phyloP scores from a whole-genome alignment of 2,888 invertebrate genomes.

The Oscheius sp. region DNA sequence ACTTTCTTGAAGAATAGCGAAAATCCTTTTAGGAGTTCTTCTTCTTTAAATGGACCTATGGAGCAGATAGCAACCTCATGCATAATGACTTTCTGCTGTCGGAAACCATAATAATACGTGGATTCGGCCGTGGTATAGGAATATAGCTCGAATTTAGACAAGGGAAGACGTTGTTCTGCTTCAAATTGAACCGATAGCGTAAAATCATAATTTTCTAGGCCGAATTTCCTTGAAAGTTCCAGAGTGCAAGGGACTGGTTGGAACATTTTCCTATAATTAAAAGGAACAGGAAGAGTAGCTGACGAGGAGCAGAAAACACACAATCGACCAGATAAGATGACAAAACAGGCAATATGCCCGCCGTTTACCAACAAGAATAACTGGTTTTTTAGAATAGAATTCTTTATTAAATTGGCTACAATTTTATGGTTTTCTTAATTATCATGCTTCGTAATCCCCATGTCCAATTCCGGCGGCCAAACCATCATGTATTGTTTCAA shows the following conservation, averaged over 20 bases:
- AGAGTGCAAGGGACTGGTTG: background rate
- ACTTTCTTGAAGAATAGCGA: background rate
- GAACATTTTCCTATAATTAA: background rate
- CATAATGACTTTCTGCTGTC: background rate
- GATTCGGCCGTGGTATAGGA: background rate
- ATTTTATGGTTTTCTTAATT: too few relatives aligned
- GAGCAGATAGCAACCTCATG: background rate
- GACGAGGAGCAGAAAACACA: too few relatives aligned
- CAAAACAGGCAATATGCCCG: too few relatives aligned
- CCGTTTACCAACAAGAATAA: too few relatives aligned
- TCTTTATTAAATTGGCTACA: too few relatives aligned
- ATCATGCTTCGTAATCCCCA: background rate
- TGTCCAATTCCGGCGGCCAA: constrained; percentile 1
- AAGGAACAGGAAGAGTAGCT: too few relatives aligned
- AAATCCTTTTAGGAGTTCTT: background rate
- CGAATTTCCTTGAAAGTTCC: background rate
- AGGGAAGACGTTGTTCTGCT: background rate
- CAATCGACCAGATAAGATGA: too few relatives aligned
- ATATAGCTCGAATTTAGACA: background rate
- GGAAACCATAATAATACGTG: background rate
- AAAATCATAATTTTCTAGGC: background rate
- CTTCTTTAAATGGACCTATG: background rate
- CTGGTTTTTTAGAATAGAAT: too few relatives aligned
- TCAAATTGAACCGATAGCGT: background rate
- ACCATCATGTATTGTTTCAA: background rate